Evolutionary conservation across 2,113 vertebrate species (phyloP).

Genomic region (Indicator indicator): DNA sequence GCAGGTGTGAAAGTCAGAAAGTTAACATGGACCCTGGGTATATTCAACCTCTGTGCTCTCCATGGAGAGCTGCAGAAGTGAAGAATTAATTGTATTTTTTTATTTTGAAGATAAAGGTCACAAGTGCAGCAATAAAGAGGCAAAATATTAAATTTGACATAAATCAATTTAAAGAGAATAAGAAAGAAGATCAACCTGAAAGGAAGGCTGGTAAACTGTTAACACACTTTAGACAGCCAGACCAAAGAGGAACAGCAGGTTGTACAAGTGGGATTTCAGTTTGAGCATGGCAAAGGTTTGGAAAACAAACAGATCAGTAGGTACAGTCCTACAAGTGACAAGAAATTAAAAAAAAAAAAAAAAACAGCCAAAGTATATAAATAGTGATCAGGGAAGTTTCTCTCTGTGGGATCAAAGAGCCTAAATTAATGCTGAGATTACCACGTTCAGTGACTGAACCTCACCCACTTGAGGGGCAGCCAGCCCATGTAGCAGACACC

Average conservation of each 20-base stretch:
- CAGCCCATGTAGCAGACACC: not conserved
- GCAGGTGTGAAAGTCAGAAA: not conserved
- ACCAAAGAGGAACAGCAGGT: not conserved
- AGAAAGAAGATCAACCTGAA: not conserved
- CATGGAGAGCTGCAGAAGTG: not conserved
- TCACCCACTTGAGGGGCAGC: not conserved
- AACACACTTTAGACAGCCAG: not conserved
- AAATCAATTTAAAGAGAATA: not conserved
- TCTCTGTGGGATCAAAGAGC: not conserved
- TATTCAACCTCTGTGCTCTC: not conserved
- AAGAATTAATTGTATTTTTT: not conserved
- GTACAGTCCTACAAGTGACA: not conserved
- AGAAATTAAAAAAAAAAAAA: accelerated
- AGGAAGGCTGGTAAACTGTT: not conserved
- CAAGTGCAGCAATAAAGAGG: not conserved
- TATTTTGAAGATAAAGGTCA: conserved; percentile 2
- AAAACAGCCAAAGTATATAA: not conserved
- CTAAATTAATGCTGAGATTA: not conserved
- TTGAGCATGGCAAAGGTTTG: not conserved
- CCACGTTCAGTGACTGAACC: not conserved
- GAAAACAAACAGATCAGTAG: not conserved
- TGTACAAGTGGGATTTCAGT: not conserved
- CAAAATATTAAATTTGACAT: not conserved
- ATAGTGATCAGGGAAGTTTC: not conserved
- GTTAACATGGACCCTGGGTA: not conserved